Evolutionary conservation across 2,113 vertebrate genomes (phyloP).

Genomic region (Alectura lathami): DNA sequence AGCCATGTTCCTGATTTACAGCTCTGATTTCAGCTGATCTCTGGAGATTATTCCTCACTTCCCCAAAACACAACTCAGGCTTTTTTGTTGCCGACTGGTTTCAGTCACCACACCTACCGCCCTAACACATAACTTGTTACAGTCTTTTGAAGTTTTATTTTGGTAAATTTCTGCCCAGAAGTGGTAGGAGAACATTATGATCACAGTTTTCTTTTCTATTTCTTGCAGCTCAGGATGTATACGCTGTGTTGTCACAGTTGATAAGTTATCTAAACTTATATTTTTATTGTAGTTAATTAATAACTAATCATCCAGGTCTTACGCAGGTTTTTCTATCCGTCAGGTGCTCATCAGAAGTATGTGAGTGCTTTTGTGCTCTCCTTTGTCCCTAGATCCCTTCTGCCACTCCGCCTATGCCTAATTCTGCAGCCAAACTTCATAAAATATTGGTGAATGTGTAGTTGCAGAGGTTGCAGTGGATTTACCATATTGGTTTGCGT

Average conservation of each 20-base stretch:
- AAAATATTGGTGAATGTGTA: not conserved
- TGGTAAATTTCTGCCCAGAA: not conserved
- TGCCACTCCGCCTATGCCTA: not conserved
- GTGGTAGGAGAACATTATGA: not conserved
- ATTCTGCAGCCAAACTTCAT: not conserved
- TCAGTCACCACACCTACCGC: not conserved
- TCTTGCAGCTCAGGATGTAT: accelerated
- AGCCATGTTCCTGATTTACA: not conserved
- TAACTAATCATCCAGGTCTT: not conserved
- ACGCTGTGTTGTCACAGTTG: not conserved
- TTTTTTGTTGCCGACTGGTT: not conserved
- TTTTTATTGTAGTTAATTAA: slow-evolving; percentile 5
- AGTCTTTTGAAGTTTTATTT: not conserved
- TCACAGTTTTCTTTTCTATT: not conserved
- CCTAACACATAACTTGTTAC: not conserved
- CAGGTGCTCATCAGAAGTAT: not conserved
- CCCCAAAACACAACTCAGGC: not conserved
- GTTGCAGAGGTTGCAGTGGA: not conserved
- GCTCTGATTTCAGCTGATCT: not conserved
- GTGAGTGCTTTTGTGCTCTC: accelerated
- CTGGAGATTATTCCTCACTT: not conserved
- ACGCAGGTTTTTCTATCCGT: not conserved
- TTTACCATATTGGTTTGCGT: accelerated
- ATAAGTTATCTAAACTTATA: not conserved
- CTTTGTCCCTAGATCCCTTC: not conserved